Conservation (phyloP, 1,140 invertebrate genomes). For the Diorhabda elongata region DNA sequence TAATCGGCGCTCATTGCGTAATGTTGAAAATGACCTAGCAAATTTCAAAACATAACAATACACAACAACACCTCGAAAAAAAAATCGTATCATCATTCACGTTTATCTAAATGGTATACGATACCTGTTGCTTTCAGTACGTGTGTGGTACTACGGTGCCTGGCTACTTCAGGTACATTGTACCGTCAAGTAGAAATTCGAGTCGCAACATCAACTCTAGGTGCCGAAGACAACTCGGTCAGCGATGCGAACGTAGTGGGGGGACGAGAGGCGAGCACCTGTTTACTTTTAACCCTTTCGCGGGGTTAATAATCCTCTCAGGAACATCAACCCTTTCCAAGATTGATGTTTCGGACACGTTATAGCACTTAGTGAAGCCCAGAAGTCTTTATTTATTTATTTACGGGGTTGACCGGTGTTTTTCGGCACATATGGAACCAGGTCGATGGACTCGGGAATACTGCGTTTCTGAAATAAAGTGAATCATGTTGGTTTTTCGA, state of each 20-base stretch:
- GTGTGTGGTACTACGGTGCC: neutral
- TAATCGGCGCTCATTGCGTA: neutral
- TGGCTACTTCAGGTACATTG: constrained; percentile 26
- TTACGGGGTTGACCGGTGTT: neutral
- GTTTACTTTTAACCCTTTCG: constrained; percentile 40
- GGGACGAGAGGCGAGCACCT: constrained; percentile 38
- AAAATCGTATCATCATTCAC: constrained; percentile 12
- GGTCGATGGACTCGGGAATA: constrained; percentile 32
- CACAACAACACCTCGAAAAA: constrained; percentile 5
- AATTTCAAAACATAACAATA: neutral
- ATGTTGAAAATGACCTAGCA: constrained; percentile 1
- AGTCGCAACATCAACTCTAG: constrained; percentile 37
- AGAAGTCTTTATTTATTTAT: neutral
- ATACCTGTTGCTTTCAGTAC: constrained; percentile 28
- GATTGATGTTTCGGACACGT: constrained; percentile 18
- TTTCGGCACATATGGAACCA: constrained; percentile 10
- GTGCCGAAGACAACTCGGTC: constrained; percentile 28
- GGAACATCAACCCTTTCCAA: constrained; percentile 7
- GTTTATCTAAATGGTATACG: constrained; percentile 33
- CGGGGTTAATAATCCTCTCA: constrained; percentile 20
- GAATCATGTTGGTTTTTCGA: constrained; percentile 17
- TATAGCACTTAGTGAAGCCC: constrained; percentile 6
- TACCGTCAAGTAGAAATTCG: constrained; percentile 24
- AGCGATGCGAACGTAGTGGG: constrained; percentile 6
- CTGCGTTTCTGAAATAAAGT: constrained; percentile 21